phyloP scores from a whole-genome alignment of 1,140 invertebrate species.

The Polypedilum vanderplanki region DNA sequence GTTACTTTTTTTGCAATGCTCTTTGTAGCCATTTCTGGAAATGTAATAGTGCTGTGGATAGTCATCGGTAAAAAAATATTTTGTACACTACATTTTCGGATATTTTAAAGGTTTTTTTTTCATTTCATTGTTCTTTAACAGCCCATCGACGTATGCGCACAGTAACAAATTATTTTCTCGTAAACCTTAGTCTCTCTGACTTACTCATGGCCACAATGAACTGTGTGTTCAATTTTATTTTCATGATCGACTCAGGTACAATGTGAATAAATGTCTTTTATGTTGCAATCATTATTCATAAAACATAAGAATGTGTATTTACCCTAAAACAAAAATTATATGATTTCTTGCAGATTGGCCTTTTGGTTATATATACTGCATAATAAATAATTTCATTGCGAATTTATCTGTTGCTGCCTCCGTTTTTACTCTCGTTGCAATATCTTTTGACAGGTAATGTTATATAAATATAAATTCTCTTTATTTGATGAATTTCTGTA shows the following conservation, averaged over 20 bases:
- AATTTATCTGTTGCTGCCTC: constrained; percentile 80
- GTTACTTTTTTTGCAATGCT: constrained; percentile 66
- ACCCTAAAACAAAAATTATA: neutral
- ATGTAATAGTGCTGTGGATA: constrained; percentile 84
- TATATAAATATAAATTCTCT: constrained; percentile 9
- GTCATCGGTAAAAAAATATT: constrained; percentile 59
- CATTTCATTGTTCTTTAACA: constrained; percentile 34
- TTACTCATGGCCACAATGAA: constrained; percentile 86
- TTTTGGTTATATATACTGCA: constrained; percentile 77
- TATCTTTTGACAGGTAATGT: constrained; percentile 71
- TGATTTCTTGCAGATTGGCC: constrained; percentile 60
- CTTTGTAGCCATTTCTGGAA: constrained; percentile 69
- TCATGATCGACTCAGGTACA: constrained; percentile 59
- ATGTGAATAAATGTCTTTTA: neutral
- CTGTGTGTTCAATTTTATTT: constrained; percentile 88
- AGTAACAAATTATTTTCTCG: constrained; percentile 91
- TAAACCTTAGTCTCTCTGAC: constrained; percentile 90
- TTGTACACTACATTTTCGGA: neutral
- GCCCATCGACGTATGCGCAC: constrained; percentile 85
- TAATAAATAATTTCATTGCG: constrained; percentile 82
- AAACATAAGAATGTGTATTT: neutral
- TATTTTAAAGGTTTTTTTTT: neutral
- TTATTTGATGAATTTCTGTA: too few species aligned
- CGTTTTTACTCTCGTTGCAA: constrained; percentile 83
- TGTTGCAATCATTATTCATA: neutral